Evolutionary conservation across 2,797 vertebrate species (phyloP), one percentile per base, ranked within the genome.

Genomic region (Macropus fuliginosus): DNA sequence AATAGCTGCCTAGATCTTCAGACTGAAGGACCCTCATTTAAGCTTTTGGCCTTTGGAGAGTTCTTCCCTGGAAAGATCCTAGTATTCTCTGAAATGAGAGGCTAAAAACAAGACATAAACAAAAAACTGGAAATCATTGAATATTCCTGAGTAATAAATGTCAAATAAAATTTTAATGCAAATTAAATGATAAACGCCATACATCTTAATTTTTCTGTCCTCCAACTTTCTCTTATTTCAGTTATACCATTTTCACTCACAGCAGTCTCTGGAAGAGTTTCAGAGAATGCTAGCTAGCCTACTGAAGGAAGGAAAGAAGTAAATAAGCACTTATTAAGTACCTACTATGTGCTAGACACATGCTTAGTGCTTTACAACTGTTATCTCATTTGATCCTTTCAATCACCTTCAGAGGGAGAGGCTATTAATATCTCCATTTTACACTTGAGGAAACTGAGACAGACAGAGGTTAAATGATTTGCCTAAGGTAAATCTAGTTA

Each of bases 21-120:
- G 54, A 92, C 56, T 91, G 57, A 92, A 95, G 21, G 52, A 56
- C 14, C 74, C 24, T 91, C 46, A 89, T 54, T 21, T 93, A 29
- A 56, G 29, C 34, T 96, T 96, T 89, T 93, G 56, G 90, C 56
- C 90, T 91, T 89, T 21, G 54, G 90, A 56, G 93, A 96, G 94
- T 92, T 95, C 24, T 56, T 0, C 46, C 81, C 16, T 91, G 55
- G 89, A 31, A 91, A 59, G 31, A 2, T 46, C 14, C 56, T 89
- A 87, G 29, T 10, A 31, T 91, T 87, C 93, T 92, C n/a, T 50
- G 92, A 95, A 31, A 74, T 21, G 18, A 74, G 18, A 74, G 13
- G 16, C 66, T 40, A 74, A 40, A 40, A 74, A 74, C n/a, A 40
- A 74, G 14, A 62, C 57, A 59, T 31, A 89, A 96, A 56, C 40